These are phyloP conservation scores for Nasonia vitripennis DNA, from an alignment of 1,140 invertebrate genomes.

Conservation along the genomic window DNA sequence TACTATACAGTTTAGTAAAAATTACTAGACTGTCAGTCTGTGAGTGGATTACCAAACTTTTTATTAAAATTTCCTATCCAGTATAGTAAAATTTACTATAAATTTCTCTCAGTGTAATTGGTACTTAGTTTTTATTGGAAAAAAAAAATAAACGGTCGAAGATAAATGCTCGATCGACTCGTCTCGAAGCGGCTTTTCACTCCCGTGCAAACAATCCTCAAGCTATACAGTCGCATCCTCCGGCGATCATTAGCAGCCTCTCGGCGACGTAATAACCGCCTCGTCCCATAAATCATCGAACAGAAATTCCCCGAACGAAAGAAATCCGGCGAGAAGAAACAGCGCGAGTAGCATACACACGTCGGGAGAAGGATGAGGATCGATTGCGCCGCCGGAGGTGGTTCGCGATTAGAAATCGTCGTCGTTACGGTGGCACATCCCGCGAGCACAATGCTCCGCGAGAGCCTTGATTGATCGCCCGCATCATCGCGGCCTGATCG, in stretches of 20 bases:
- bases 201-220: not conserved
- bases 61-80: too few species aligned
- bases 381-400: not conserved
- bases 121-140: too few species aligned
- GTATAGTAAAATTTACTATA: too few species aligned
- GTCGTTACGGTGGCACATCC: conserved; percentile 16
- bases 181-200: not conserved
- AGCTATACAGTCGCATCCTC: not conserved
- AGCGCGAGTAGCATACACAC: not conserved
- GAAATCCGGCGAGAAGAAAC: conserved; percentile 5
- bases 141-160: not conserved
- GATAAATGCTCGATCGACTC: not conserved
- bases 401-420: conserved; percentile 19
- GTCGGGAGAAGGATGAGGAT: not conserved
- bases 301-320: not conserved
- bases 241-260: not conserved
- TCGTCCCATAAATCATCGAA: conserved; percentile 21
- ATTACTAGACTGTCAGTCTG: too few species aligned
- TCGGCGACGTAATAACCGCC: not conserved
- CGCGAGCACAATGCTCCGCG: not conserved
- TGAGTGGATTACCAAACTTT: too few species aligned
- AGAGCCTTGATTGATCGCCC: conserved; percentile 17
- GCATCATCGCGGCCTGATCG: not conserved
- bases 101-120: too few species aligned
- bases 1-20: too few species aligned